phyloP scores from a whole-genome alignment of 2,888 invertebrate genomes.

The Athrips mouffetella region DNA sequence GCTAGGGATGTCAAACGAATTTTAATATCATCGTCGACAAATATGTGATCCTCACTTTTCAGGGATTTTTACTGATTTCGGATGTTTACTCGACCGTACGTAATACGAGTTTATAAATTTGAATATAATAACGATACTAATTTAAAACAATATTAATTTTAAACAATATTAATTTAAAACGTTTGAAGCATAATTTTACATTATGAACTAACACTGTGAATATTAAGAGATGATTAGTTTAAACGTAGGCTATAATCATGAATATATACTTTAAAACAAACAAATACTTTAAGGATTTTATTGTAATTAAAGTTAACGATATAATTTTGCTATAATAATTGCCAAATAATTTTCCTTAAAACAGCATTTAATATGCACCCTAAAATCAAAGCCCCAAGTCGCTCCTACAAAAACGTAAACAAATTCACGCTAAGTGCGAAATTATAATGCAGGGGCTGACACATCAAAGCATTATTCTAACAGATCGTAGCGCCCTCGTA shows the following conservation, averaged over 20 bases:
- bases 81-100: too few species aligned
- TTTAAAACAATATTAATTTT: too few species aligned
- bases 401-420: constrained; percentile 11
- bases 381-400: background rate
- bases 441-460: constrained; percentile 40
- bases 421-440: constrained; percentile 23
- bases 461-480: constrained; percentile 64
- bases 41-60: background rate
- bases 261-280: too few species aligned
- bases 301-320: background rate
- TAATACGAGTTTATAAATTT: too few species aligned
- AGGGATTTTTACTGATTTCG: too few species aligned
- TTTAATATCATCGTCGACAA: constrained; percentile 1
- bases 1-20: constrained; percentile 10
- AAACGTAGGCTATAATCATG: too few species aligned
- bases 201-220: too few species aligned
- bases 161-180: too few species aligned
- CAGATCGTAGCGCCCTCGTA: constrained; percentile 64
- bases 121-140: too few species aligned
- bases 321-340: background rate
- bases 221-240: too few species aligned
- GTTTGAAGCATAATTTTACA: too few species aligned
- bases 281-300: too few species aligned
- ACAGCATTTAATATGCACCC: constrained; percentile 4
- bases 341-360: background rate